Evolutionary conservation across 2,113 vertebrate genomes (phyloP).

Genomic region (Gambusia holbrooki): DNA sequence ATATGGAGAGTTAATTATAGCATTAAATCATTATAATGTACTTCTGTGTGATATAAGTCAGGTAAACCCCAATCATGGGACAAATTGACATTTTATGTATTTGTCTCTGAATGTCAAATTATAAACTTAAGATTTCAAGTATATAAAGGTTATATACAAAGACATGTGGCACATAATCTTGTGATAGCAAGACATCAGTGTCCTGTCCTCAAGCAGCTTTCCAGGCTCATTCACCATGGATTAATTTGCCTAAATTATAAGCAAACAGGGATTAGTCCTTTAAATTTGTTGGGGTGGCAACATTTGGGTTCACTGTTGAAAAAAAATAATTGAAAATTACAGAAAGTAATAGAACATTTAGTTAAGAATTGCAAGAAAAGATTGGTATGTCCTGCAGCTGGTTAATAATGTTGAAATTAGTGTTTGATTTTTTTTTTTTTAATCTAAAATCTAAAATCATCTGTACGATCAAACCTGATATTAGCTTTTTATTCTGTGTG

Average conservation of each 20-base stretch:
- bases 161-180: not conserved
- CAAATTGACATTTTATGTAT: not conserved
- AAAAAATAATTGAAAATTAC: not conserved
- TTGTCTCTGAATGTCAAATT: not conserved
- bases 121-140: not conserved
- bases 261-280: no score
- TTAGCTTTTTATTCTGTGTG: not conserved
- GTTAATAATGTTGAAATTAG: not conserved
- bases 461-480: not conserved
- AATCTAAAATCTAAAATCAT: not conserved
- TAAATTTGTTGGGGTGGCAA: not conserved
- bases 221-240: not conserved
- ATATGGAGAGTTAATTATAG: no score
- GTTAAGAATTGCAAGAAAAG: no score
- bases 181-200: not conserved
- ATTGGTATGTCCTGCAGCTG: not conserved
- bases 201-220: not conserved
- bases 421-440: not conserved
- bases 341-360: not conserved
- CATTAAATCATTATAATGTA: no score
- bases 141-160: no score
- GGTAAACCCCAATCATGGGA: not conserved
- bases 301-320: not conserved
- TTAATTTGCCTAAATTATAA: not conserved
- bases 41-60: not conserved